Base-by-base conservation (phyloP, 2,888 invertebrate genomes). In the Drosophila anomelani region DNA sequence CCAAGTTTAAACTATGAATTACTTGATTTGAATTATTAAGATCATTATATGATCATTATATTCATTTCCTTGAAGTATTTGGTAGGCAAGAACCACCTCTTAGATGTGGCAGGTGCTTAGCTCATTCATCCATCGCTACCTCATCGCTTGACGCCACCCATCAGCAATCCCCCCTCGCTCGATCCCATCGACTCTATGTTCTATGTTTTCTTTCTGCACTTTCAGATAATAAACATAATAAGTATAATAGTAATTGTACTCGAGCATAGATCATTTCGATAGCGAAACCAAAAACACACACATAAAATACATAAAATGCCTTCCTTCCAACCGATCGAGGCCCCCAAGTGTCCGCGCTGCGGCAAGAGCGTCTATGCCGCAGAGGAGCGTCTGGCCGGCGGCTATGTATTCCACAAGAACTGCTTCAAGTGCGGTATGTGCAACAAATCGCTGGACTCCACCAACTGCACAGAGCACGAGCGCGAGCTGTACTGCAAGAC, bases 351-450 rank as follows among this genome's bases (percentile, higher is more conserved):
- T 76, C 85, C 85, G 78, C 75, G 79, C 26, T 86, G 85, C 78
- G 66, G 90, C 81, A 86, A 86, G 74, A 86, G 79, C 62, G 85
- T 86, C 6, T 86, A 89, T 44, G 85, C 85, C 47, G 85, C 85
- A 7, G 85, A 86, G 75, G 85, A 86, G 78, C 85, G 85, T 56
- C 68, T 86, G 49, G 85, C 85, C 29, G 85, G 85, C 62, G 85
- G 85, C 23, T 86, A 86, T 83, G 74, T 67, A 76, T 86, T 86
- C 88, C 85, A 86, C 88, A 86, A 86, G 86, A 76, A 88, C 60
- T 86, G 85, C 88, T 86, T 88, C 71, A 89, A 89, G 71, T 86
- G 85, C 74, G 80, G 89, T 34, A 83, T 86, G 89, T 86, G 85
- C 81, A 86, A 86, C 79, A 86, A 86, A 86, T 88, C 88, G 4